Conservation (phyloP, 2,888 invertebrate genomes). For the Drosophila formosana region DNA sequence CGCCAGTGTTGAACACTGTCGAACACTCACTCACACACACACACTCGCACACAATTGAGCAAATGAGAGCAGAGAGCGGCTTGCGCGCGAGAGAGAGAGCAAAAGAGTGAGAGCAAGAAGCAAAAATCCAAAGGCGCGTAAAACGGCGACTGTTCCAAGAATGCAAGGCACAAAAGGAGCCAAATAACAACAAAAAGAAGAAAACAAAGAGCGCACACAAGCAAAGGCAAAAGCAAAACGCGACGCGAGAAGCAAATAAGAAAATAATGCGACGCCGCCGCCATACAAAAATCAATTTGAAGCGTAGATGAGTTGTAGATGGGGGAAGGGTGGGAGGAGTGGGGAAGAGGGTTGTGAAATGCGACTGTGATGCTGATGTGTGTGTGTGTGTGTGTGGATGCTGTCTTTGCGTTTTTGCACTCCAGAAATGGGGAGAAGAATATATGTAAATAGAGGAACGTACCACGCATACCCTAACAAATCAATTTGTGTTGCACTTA, state of each 20-base stretch:
- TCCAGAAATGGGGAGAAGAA: conserved; percentile 15
- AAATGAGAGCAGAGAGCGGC: conserved; percentile 75
- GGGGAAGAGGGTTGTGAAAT: conserved; percentile 14
- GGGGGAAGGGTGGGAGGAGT: conserved; percentile 5
- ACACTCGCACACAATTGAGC: conserved; percentile 35
- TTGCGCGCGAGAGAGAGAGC: conserved; percentile 59
- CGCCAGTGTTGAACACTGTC: conserved; percentile 59
- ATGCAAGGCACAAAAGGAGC: conserved; percentile 77
- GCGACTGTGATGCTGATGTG: conserved; percentile 38
- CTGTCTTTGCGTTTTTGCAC: conserved; percentile 57
- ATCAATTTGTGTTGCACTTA: neutral
- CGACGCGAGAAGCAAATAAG: conserved; percentile 75
- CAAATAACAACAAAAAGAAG: conserved; percentile 75
- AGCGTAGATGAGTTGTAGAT: conserved; percentile 46
- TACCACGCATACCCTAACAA: conserved; percentile 25
- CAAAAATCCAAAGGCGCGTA: conserved; percentile 69
- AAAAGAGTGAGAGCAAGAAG: conserved; percentile 48
- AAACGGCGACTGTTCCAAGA: conserved; percentile 67
- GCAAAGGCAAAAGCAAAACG: conserved; percentile 62
- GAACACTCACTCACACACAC: conserved; percentile 33
- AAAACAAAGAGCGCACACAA: conserved; percentile 66
- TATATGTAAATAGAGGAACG: neutral
- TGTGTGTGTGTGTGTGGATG: conserved; percentile 53
- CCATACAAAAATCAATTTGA: conserved; percentile 74
- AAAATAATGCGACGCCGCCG: conserved; percentile 64